Evolutionary conservation across 1,140 invertebrate genomes (phyloP), one percentile per base, ranked within the genome.

Genomic region (Zaprionus davidi): DNA sequence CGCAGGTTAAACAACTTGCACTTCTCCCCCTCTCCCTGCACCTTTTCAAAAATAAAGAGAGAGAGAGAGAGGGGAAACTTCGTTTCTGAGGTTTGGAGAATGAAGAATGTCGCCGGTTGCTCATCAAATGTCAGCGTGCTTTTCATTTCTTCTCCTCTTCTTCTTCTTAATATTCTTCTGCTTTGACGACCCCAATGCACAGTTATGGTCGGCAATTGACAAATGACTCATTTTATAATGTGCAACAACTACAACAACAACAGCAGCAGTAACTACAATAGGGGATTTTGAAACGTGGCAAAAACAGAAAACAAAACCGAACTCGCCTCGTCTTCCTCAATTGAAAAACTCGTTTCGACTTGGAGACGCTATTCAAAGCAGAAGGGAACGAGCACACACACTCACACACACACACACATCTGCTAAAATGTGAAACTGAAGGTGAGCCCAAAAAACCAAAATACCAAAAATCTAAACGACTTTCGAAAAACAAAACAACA

Each of bases 1-100:
- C 15, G 44, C 74, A 90, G 71, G 78, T 88, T 90, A 71, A 88
- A 84, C 76, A 78, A 74, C 85, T 51, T 17, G 41, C n/a, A 13
- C n/a, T 46, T 3, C 38, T 41, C 38, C 38, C 11, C 20, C 46
- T 13, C 7, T 5, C 38, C 5, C 38, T 15, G 6, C 11, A 38
- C 36, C 36, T 13, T 3, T 15, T 15, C n/a, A 1, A 6, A 7
- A n/a, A 9, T n/a, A 46, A n/a, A 44, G 7, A 44, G 41, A 17
- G 15, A 9, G n/a, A 17, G 41, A 9, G 41, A 44, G 15, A 13
- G 4, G 3, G 1, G 36, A 38, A 36, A 41, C 5, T 41, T 15
- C 38, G 15, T 5, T 41, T n/a, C 9, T 11, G n/a, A 41, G 38
- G 51, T 76, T 46, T 20, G n/a, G 53, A 49, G 22, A 17, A 46